Evolutionary conservation across 2,797 vertebrate genomes (phyloP).

Genomic region (Cottoperca gobio): DNA sequence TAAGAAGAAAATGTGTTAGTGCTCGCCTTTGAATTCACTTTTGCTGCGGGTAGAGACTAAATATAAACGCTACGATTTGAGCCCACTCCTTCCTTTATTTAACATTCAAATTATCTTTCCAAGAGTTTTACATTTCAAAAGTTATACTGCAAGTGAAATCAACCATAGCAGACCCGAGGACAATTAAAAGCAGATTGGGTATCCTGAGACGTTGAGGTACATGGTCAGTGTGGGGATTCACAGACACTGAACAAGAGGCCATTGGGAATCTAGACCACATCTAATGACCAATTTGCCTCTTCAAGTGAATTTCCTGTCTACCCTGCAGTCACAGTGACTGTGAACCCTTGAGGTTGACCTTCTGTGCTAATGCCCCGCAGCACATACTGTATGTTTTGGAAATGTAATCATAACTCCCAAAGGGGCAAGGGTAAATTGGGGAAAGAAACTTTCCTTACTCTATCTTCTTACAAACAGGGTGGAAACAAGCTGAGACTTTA

Average conservation of each 20-base stretch:
- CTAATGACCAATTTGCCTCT: conserved; percentile 65
- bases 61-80: neutral
- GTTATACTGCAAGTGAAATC: neutral
- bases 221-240: conserved; percentile 6
- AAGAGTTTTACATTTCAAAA: neutral
- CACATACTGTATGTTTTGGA: conserved; percentile 68
- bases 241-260: conserved; percentile 23
- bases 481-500: conserved; percentile 8
- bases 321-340: conserved; percentile 66
- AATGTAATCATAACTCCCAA: conserved; percentile 85
- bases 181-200: conserved; percentile 17
- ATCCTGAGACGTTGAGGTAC: conserved; percentile 9
- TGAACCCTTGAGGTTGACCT: conserved; percentile 56
- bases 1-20: neutral
- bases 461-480: conserved; percentile 44
- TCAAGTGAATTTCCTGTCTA: conserved; percentile 72
- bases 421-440: conserved; percentile 81
- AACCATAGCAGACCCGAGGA: neutral
- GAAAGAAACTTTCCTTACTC: conserved; percentile 71
- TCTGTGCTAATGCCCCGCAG: conserved; percentile 27
- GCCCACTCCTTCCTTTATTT: neutral
- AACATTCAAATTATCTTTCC: conserved; percentile 12
- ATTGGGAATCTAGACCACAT: conserved; percentile 40
- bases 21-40: neutral
- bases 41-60: neutral